These are phyloP conservation scores for Agriotes lineatus DNA, from an alignment of 2,888 invertebrate species.

Conservation along the genomic window DNA sequence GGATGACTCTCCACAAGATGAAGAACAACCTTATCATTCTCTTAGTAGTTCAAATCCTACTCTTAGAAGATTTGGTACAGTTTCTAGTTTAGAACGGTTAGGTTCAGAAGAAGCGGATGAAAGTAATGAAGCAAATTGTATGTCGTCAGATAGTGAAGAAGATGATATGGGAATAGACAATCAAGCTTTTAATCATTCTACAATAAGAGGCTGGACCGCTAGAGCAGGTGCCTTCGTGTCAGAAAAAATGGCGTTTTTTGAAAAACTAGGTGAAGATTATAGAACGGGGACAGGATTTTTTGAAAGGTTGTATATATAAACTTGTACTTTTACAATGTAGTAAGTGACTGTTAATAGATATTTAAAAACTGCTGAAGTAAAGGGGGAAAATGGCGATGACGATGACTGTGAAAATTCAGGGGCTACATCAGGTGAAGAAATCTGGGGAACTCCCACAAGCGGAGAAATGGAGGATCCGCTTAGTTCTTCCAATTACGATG, in stretches of 20 bases:
- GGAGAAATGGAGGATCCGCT: constrained; percentile 81
- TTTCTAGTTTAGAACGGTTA: constrained; percentile 79
- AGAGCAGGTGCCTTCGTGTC: constrained; percentile 85
- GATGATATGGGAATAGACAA: constrained; percentile 60
- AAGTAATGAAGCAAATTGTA: constrained; percentile 65
- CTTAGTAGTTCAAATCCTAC: constrained; percentile 71
- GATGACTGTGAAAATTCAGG: constrained; percentile 81
- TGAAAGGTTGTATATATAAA: constrained; percentile 61
- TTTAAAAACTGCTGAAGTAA: constrained; percentile 69
- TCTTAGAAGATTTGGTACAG: constrained; percentile 74
- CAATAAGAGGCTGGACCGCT: constrained; percentile 78
- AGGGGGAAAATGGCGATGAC: constrained; percentile 70
- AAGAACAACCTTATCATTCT: constrained; percentile 81
- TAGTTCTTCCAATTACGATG: constrained; percentile 74
- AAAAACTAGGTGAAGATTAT: constrained; percentile 72
- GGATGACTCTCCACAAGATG: constrained; percentile 78
- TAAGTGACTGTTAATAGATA: constrained; percentile 63
- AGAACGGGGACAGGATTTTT: constrained; percentile 62
- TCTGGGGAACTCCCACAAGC: constrained; percentile 91
- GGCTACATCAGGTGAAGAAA: constrained; percentile 86
- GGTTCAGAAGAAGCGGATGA: constrained; percentile 72
- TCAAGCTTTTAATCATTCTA: constrained; percentile 61
- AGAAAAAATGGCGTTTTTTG: constrained; percentile 82
- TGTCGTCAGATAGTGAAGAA: constrained; percentile 53
- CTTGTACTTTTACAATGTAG: neutral